Evolutionary conservation across 2,113 vertebrate species (phyloP), one percentile per base, ranked within the genome.

Genomic region (Pongo abelii): DNA sequence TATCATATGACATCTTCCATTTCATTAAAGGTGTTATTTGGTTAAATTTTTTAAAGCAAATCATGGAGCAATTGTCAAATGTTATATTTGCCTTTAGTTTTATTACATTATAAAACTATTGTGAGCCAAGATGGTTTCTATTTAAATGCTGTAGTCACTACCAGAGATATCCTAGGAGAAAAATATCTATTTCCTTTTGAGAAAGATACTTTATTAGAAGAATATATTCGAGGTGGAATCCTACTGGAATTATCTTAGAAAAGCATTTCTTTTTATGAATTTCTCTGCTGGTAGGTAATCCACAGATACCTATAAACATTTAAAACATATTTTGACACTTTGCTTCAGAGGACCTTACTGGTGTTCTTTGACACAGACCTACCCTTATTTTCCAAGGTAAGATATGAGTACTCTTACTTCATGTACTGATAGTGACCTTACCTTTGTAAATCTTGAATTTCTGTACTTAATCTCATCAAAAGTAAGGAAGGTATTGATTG

Each of bases 21-120:
- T 90, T 32, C 61, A 59, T 1, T 43, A 14, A 84, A 81, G 9
- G 12, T 77, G 16, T 88, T 84, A 78, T 86, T 96, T 86, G 25
- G 48, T 79, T 93, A 64, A 84, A 20, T 61, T 86, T 93, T 96
- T 89, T 55, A 43, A 95, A 97, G 64, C 64, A 81, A 97, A 96
- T 74, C 27, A n/a, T 88, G 35, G 64, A 93, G 80, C 90, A 94
- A 95, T 83, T 95, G 32, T 93, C 91, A 95, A 92, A 17, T 79
- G 46, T 18, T 35, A 43, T 23, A 55, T 89, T 94, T 91, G 6
- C 69, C 40, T 81, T 85, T 46, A 91, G 38, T 81, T 5, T 70
- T 78, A 5, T 61, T 90, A 81, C 43, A 20, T 23, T 30, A 43
- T 50, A 72, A 89, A 87, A 64, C 30, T 78, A 20, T 59, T 10